phyloP scores from a whole-genome alignment of 2,113 vertebrate genomes.

The Cranoglanis bouderius region DNA sequence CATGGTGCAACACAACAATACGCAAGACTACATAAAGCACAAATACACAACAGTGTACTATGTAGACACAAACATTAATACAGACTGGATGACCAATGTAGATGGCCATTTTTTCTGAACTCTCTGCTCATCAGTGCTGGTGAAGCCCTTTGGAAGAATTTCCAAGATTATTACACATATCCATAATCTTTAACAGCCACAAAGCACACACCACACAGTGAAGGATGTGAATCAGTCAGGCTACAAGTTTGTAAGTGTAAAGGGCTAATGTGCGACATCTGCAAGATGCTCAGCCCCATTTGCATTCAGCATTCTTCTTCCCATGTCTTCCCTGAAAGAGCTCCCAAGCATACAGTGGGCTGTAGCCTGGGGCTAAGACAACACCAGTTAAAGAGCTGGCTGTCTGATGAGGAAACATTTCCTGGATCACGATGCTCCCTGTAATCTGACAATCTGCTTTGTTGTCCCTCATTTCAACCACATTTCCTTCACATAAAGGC shows the following conservation, averaged over 20 bases:
- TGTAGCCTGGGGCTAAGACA: slow-evolving; percentile 55
- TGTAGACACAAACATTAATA: not conserved
- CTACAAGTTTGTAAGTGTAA: slow-evolving; percentile 24
- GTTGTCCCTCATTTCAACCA: slow-evolving; percentile 32
- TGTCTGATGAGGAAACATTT: slow-evolving; percentile 52
- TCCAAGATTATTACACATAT: not conserved
- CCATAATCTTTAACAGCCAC: not conserved
- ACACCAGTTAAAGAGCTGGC: slow-evolving; percentile 51
- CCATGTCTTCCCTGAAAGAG: slow-evolving; percentile 44
- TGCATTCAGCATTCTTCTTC: slow-evolving; percentile 52
- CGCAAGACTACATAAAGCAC: no score
- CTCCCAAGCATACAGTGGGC: slow-evolving; percentile 54
- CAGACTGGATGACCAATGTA: not conserved
- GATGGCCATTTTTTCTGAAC: not conserved
- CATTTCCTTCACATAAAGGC: slow-evolving; percentile 32
- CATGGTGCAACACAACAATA: no score
- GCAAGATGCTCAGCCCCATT: slow-evolving; percentile 44
- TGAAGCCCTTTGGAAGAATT: not conserved
- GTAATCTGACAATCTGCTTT: slow-evolving; percentile 52
- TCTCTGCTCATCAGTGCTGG: not conserved
- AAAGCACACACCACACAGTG: not conserved
- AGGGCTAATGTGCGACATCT: slow-evolving; percentile 37
- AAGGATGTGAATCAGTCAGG: slow-evolving; percentile 26
- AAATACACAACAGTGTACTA: not conserved
- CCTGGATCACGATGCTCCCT: slow-evolving; percentile 42